Percentiles rank a stretch among this genome's conserved stretches.
Evolutionary conservation across 2,888 invertebrate species (phyloP).

Genomic region (Chrysolina americana): DNA sequence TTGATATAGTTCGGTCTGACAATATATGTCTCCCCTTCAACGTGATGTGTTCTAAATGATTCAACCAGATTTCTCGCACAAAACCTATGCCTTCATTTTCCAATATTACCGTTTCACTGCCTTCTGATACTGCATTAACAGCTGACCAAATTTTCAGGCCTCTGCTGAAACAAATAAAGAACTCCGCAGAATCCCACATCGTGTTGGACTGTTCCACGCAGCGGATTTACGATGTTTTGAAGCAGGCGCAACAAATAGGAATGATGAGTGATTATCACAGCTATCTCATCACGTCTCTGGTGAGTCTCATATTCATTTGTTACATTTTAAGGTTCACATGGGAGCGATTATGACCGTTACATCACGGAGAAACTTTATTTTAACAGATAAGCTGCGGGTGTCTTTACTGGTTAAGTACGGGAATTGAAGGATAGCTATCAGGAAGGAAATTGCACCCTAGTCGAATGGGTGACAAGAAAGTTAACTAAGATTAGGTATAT

Average conservation of each 20-base stretch:
- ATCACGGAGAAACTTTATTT: neutral
- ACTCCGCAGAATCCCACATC: constrained; percentile 92
- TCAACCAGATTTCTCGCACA: neutral
- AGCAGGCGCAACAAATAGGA: constrained; percentile 95
- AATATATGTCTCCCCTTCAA: neutral
- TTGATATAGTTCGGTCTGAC: too few species aligned
- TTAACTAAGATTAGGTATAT: too few species aligned
- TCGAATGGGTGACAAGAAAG: too few species aligned
- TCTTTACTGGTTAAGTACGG: neutral
- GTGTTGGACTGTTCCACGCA: constrained; percentile 92
- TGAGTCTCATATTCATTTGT: constrained; percentile 68
- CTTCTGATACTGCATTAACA: neutral
- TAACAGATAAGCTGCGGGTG: neutral
- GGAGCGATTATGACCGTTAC: constrained; percentile 17
- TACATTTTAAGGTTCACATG: constrained; percentile 30
- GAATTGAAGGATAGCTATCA: neutral
- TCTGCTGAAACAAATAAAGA: constrained; percentile 91
- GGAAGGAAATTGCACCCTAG: neutral
- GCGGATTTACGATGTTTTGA: constrained; percentile 87
- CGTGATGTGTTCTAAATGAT: neutral
- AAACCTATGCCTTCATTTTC: neutral
- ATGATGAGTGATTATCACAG: constrained; percentile 98
- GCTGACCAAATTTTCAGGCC: constrained; percentile 74
- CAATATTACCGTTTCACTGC: neutral
- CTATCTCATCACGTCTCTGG: constrained; percentile 92